A percentile compares a stretch with the other conserved stretches of the same genome.
Evolutionary conservation across 1,140 invertebrate genomes (phyloP).

Genomic region (Papilio machaon): DNA sequence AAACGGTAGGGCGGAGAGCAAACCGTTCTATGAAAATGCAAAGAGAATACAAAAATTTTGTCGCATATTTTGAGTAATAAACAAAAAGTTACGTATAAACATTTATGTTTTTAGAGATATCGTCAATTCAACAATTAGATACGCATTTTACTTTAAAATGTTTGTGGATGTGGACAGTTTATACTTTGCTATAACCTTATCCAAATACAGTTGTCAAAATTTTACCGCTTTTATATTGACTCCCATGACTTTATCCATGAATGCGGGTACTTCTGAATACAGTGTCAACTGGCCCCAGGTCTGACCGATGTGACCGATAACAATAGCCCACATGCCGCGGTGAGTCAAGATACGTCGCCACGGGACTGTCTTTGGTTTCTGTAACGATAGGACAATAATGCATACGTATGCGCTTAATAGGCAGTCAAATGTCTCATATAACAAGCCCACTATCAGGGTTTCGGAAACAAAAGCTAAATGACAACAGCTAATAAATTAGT

Average conservation of each 20-base stretch:
- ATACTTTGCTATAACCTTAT: neutral
- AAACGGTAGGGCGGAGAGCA: constrained; percentile 86
- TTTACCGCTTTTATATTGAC: constrained; percentile 88
- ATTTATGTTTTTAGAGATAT: too few species aligned
- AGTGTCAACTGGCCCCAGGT: constrained; percentile 95
- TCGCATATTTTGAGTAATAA: neutral
- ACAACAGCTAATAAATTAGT: too few species aligned
- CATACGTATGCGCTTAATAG: neutral
- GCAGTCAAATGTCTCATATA: neutral
- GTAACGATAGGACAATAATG: constrained; percentile 41
- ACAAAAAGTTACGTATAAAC: too few species aligned
- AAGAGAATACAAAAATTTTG: neutral
- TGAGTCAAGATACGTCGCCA: constrained; percentile 89
- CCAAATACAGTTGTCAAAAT: constrained; percentile 9
- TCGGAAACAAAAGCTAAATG: neutral
- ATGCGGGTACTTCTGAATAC: constrained; percentile 93
- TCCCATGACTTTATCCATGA: constrained; percentile 90
- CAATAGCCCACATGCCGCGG: constrained; percentile 89
- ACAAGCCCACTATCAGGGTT: neutral
- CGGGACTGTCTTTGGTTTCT: constrained; percentile 83
- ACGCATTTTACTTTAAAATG: neutral
- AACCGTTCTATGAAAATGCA: constrained; percentile 82
- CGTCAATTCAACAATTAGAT: neutral
- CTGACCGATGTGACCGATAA: constrained; percentile 90
- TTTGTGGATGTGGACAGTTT: neutral